Evolutionary conservation across 2,888 invertebrate genomes (phyloP).

Genomic region (Eilema griseolum): DNA sequence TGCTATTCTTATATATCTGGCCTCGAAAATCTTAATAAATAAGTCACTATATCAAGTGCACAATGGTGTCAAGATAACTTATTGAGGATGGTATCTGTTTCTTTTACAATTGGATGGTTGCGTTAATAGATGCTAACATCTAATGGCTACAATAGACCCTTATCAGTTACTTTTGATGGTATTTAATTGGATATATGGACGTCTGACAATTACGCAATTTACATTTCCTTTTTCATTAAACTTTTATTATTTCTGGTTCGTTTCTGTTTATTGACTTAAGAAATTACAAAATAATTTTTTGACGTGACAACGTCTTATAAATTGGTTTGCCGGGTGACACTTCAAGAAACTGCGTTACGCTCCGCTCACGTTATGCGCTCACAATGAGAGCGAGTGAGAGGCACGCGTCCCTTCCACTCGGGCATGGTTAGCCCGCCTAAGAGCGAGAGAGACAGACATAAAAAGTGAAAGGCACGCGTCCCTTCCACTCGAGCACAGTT

Average conservation of each 20-base stretch:
- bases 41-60: conserved; percentile 15
- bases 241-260: background rate
- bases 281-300: background rate
- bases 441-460: too few relatives aligned
- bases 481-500: too few relatives aligned
- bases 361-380: too few relatives aligned
- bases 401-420: too few relatives aligned
- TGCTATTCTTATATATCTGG: conserved; percentile 3
- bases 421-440: too few relatives aligned
- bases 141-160: conserved; percentile 15
- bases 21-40: conserved; percentile 11
- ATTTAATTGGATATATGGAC: background rate
- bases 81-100: conserved; percentile 21
- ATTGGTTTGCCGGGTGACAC: too few relatives aligned
- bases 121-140: conserved; percentile 26
- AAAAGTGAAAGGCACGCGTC: too few relatives aligned
- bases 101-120: conserved; percentile 33
- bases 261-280: too few relatives aligned
- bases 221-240: background rate
- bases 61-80: conserved; percentile 32
- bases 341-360: too few relatives aligned
- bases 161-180: conserved; percentile 2
- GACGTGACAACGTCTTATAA: too few relatives aligned
- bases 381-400: too few relatives aligned
- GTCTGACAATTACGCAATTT: background rate